A percentile compares a stretch with the other conserved stretches of the same genome.
phyloP scores from a whole-genome alignment of 2,888 invertebrate genomes.

The Drosophila suboccidentalis region DNA sequence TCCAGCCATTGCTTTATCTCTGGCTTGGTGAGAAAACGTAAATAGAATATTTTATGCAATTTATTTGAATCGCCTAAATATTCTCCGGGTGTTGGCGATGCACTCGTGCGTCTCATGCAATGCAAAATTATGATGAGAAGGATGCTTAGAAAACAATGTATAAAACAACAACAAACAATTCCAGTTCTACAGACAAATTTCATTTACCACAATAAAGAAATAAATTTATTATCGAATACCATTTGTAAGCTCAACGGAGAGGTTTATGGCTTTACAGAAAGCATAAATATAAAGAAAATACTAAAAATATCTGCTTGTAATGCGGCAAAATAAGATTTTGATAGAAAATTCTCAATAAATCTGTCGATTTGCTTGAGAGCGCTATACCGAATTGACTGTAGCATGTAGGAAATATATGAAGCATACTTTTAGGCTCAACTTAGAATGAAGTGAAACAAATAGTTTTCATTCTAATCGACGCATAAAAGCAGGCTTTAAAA shows the following conservation, averaged over 20 bases:
- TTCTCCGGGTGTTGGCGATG: conserved; percentile 64
- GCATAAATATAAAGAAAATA: neutral
- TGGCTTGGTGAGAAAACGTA: conserved; percentile 56
- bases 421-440: neutral
- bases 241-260: neutral
- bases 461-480: neutral
- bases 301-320: neutral
- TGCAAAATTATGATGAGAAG: conserved; percentile 55
- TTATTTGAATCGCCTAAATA: conserved; percentile 71
- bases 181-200: conserved; percentile 21
- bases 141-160: conserved; percentile 27
- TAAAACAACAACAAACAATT: conserved; percentile 3
- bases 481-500: neutral
- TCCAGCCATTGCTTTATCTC: neutral
- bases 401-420: neutral
- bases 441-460: neutral
- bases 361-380: too few relatives aligned
- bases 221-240: neutral
- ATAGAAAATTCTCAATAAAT: neutral
- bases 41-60: conserved; percentile 79
- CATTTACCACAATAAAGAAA: conserved; percentile 16
- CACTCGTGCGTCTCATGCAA: conserved; percentile 68
- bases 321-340: neutral
- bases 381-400: neutral
- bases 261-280: neutral